Evolutionary conservation across 2,113 vertebrate genomes (phyloP).

Genomic region (Scortum barcoo): DNA sequence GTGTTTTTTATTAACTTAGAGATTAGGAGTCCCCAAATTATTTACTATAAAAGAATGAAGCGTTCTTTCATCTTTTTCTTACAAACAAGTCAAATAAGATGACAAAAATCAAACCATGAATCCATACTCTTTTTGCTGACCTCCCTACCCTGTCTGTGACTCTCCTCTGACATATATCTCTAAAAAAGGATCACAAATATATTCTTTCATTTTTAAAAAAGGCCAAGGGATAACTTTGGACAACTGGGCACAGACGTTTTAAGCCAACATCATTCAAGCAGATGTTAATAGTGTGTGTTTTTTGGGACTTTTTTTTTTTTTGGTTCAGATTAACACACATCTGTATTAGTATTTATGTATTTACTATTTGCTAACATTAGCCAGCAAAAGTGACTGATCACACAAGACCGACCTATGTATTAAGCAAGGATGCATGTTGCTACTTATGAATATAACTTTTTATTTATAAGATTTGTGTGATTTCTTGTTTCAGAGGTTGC

Average conservation of each 20-base stretch:
- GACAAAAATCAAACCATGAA: background rate
- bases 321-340: background rate
- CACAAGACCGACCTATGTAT: too few relatives aligned
- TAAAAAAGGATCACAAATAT: background rate
- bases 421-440: too few relatives aligned
- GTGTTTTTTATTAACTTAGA: slow-evolving; percentile 11
- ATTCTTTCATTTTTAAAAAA: background rate
- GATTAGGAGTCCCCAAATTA: background rate
- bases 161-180: background rate
- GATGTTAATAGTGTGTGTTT: background rate
- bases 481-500: too few relatives aligned
- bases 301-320: background rate
- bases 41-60: background rate
- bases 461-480: too few relatives aligned
- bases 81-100: background rate
- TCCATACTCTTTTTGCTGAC: background rate
- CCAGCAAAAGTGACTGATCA: too few relatives aligned
- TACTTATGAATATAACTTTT: too few relatives aligned
- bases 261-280: background rate
- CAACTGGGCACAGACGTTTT: too few relatives aligned
- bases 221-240: background rate
- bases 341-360: background rate
- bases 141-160: background rate
- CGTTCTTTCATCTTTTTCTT: background rate
- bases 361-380: too few relatives aligned